phyloP scores from a whole-genome alignment of 2,113 vertebrate genomes.

The Chionodraco myersi region DNA sequence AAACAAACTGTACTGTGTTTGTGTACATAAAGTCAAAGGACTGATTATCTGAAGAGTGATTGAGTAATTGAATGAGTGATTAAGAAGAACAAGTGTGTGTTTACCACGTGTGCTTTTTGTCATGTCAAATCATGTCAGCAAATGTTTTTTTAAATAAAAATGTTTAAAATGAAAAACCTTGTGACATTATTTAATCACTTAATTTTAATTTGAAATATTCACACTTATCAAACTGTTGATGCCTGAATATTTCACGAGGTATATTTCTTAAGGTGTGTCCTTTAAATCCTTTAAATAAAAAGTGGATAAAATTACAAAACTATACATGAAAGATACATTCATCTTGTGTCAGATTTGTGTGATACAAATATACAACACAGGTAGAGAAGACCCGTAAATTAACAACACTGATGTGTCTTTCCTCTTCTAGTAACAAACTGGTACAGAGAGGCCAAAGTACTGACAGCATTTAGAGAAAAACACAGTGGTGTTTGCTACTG shows the following conservation, averaged over 20 bases:
- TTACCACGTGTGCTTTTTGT: constrained; percentile 28
- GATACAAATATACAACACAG: constrained; percentile 43
- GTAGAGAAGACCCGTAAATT: background rate
- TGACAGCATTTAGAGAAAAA: constrained; percentile 79
- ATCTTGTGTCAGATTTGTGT: constrained; percentile 41
- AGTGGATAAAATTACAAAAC: constrained; percentile 47
- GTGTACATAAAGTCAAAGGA: constrained; percentile 56
- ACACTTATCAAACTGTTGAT: constrained; percentile 40
- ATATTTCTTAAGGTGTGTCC: background rate
- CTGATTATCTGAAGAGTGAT: constrained; percentile 28
- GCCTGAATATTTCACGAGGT: constrained; percentile 11
- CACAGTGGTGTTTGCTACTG: constrained; percentile 67
- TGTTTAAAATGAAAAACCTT: constrained; percentile 10
- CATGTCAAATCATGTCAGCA: constrained; percentile 45
- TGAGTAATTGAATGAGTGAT: constrained; percentile 22
- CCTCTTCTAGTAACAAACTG: constrained; percentile 66
- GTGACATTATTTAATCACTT: background rate
- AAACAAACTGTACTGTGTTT: constrained; percentile 31
- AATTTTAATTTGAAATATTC: constrained; percentile 35
- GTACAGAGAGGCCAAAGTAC: constrained; percentile 73
- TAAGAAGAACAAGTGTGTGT: constrained; percentile 35
- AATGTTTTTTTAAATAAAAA: constrained; percentile 71
- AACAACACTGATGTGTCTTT: background rate
- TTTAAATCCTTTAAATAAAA: constrained; percentile 14
- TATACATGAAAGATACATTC: constrained; percentile 30